Evolutionary conservation across 1,140 invertebrate genomes (phyloP), one percentile per base, ranked within the genome.

Genomic region (Hirudo medicinalis): DNA sequence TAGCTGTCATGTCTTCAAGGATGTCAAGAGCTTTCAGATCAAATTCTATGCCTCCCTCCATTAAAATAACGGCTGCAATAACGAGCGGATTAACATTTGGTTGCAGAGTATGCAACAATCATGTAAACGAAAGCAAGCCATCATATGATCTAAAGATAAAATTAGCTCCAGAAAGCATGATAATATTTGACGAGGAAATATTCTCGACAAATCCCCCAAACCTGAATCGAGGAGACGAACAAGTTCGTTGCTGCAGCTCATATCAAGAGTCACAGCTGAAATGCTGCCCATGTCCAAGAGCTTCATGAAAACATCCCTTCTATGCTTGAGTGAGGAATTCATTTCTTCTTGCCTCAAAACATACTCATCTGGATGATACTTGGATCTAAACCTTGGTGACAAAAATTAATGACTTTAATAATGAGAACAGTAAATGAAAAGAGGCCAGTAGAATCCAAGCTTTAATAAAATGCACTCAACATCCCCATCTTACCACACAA

Each of bases 281-380:
- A 97, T 85, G 72, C 87, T 86, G 0, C 85, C 87, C 55, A 84
- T 85, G 3, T 90, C 86, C 69, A 91, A 79, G 70, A 98, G 84
- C 73, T 97, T 91, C 76, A 90, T 81, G 80, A 97, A 99, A 0
- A 97, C 90, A 75, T 90, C 87, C 20, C 95, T 86, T 8, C 97
- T 88, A 83, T 89, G 90, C 83, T 94, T 90, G 17, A 98, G 83
- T 69, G 90, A 89, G 70, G 83, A 80, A 19, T 88, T 83, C 76
- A 94, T 89, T 80, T 97, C 94, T 40, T 92, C 89, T 83, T 91
- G 92, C 55, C 91, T 84, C 82, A 91, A 94, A 11, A 90, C 86
- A 69, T 90, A 92, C 78, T 97, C 94, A 83, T 97, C 94, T 6
- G 96, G 96, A 84, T 98, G 94, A 80, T 98, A 99, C 84, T 98